These are phyloP conservation scores for Rhinatrema bivittatum DNA, from an alignment of 2,797 vertebrate genomes.

Conservation along the genomic window DNA sequence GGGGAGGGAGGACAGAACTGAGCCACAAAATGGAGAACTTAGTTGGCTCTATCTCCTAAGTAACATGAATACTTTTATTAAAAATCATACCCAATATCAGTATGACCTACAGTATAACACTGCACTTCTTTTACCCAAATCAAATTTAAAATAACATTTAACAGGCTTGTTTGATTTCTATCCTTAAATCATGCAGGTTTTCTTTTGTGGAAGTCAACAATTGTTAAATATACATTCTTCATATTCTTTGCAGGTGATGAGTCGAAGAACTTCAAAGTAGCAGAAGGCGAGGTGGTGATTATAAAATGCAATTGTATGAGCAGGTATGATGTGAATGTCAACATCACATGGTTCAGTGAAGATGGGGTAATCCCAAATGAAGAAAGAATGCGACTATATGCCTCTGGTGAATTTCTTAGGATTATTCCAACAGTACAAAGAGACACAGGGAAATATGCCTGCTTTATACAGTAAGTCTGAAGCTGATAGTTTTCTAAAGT, in stretches of 20 bases:
- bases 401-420: slow-evolving; percentile 14
- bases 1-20: no score
- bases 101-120: no score
- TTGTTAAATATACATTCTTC: neutral
- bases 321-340: slow-evolving; percentile 3
- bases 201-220: neutral
- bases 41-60: no score
- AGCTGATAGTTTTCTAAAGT: slow-evolving; percentile 16
- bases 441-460: slow-evolving; percentile 40
- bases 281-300: slow-evolving; percentile 38
- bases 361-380: slow-evolving; percentile 16
- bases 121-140: no score
- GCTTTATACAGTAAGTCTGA: slow-evolving; percentile 2
- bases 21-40: no score
- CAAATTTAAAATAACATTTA: no score
- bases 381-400: slow-evolving; percentile 20
- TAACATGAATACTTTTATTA: no score
- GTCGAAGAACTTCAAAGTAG: neutral
- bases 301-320: slow-evolving; percentile 6
- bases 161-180: no score
- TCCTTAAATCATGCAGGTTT: no score
- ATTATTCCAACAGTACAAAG: slow-evolving; percentile 37
- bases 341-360: neutral
- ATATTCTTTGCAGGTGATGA: neutral
- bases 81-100: no score